These are phyloP conservation scores for Parapristionchus giblindavisi DNA, from an alignment of 2,888 invertebrate species.

Conservation along the genomic window DNA sequence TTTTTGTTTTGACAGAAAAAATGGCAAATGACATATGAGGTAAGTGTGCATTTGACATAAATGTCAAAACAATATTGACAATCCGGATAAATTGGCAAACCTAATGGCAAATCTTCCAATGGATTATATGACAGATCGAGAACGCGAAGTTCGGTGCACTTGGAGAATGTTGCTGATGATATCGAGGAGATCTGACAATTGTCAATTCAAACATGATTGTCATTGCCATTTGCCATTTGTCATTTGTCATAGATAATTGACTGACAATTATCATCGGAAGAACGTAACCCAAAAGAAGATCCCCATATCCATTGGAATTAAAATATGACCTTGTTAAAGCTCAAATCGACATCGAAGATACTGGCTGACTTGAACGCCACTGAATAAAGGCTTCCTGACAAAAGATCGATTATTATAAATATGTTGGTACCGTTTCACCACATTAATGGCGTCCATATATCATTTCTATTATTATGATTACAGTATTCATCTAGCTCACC, in stretches of 20 bases:
- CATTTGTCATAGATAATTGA: neutral
- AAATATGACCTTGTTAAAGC: conserved; percentile 53
- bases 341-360: conserved; percentile 56
- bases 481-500: conserved; percentile 51
- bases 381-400: neutral
- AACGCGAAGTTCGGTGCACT: conserved; percentile 53
- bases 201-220: neutral
- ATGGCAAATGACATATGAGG: neutral
- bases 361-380: conserved; percentile 48
- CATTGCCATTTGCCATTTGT: neutral
- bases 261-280: neutral
- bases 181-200: conserved; percentile 55
- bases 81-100: neutral
- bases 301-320: too few relatives aligned
- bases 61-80: neutral
- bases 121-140: conserved; percentile 60
- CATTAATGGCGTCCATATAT: too few relatives aligned
- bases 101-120: conserved; percentile 51
- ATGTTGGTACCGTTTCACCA: too few relatives aligned
- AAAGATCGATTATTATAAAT: neutral
- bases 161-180: conserved; percentile 57
- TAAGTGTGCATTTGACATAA: neutral
- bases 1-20: neutral
- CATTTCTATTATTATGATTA: too few relatives aligned
- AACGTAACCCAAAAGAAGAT: too few relatives aligned